A percentile compares a stretch with the other conserved stretches of the same genome.
Evolutionary conservation across 2,888 invertebrate species (phyloP).

Genomic region (Heliconius cydno): DNA sequence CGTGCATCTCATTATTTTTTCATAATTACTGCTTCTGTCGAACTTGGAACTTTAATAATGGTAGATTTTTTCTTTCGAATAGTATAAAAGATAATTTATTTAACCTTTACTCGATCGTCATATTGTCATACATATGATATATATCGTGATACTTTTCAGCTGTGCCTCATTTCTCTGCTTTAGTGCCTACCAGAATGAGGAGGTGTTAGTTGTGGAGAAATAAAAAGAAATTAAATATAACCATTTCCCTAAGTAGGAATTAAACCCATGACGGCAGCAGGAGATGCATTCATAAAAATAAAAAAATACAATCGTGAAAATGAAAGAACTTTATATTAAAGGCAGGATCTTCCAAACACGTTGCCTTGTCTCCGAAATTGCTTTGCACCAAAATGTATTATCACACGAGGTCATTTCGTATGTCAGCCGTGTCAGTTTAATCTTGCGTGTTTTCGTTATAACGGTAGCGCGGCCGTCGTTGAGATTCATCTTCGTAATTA

Average conservation of each 20-base stretch:
- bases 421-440: constrained; percentile 43
- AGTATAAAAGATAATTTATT: neutral
- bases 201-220: no score
- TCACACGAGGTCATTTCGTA: constrained; percentile 35
- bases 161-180: no score
- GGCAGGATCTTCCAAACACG: neutral
- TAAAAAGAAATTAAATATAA: no score
- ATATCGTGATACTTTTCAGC: no score
- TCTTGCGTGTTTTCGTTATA: constrained; percentile 48
- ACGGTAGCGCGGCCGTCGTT: constrained; percentile 63
- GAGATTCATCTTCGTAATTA: constrained; percentile 77
- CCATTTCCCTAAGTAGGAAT: no score
- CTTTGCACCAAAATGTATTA: constrained; percentile 31
- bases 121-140: neutral
- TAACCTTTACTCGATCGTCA: neutral
- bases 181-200: no score
- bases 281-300: no score
- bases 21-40: constrained; percentile 6
- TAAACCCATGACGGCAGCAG: no score
- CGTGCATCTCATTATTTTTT: constrained; percentile 12
- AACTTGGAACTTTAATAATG: neutral
- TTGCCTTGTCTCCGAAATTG: constrained; percentile 23
- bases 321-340: constrained; percentile 11
- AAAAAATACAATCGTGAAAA: neutral
- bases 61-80: neutral